Conservation (phyloP, 2,113 vertebrate genomes). For the Lota lota region DNA sequence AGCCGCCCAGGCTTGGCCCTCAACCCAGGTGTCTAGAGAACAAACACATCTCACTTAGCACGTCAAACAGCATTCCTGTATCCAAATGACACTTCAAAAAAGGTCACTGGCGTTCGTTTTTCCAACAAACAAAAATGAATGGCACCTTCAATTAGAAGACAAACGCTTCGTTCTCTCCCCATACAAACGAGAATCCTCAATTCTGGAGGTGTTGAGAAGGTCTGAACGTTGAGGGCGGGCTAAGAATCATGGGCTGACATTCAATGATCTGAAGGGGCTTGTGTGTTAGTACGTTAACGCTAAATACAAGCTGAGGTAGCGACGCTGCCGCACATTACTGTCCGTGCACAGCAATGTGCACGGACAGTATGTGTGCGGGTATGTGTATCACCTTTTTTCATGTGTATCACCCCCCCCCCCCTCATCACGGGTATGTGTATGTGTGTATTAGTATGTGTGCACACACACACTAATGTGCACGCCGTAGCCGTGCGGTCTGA, state of each 20-base stretch:
- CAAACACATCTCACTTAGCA: neutral
- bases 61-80: neutral
- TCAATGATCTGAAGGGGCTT: no score
- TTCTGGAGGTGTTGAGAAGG: neutral
- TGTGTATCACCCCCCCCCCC: no score
- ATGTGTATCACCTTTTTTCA: no score
- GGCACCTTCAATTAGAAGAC: neutral
- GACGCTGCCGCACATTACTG: conserved; percentile 42
- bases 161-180: no score
- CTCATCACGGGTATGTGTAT: no score
- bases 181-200: no score
- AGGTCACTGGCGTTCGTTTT: neutral
- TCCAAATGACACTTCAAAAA: neutral
- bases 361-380: conserved; percentile 52
- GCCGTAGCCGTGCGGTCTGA: conserved; percentile 59
- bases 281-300: no score
- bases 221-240: conserved; percentile 7
- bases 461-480: no score
- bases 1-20: conserved; percentile 80
- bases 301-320: neutral
- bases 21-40: conserved; percentile 85
- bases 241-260: conserved; percentile 53
- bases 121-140: neutral
- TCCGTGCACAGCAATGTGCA: conserved; percentile 25
- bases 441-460: no score